These are phyloP conservation scores for Anas platyrhynchos DNA, from an alignment of 2,113 vertebrate species.

Conservation along the genomic window DNA sequence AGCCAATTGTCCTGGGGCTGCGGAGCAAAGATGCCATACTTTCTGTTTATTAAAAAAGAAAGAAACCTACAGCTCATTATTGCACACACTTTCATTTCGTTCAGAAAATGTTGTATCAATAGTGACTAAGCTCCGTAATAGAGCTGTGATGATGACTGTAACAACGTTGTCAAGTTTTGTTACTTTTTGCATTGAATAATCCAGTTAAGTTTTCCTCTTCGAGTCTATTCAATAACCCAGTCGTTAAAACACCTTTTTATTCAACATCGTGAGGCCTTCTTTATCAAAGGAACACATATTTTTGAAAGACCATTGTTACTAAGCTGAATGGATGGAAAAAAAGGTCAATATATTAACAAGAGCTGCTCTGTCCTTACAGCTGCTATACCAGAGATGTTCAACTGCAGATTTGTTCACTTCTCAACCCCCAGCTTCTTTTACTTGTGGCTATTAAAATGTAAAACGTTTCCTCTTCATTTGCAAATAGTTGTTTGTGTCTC, in stretches of 20 bases:
- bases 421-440: neutral
- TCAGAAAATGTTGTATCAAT: conserved; percentile 6
- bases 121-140: neutral
- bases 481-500: neutral
- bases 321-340: neutral
- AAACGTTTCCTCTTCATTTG: neutral
- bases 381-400: neutral
- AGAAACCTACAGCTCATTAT: neutral
- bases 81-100: neutral
- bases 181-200: neutral
- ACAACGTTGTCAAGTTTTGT: neutral
- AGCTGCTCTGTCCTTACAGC: neutral
- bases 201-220: neutral
- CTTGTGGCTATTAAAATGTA: neutral
- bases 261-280: neutral
- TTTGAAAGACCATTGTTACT: neutral
- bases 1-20: neutral
- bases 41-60: neutral
- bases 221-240: neutral
- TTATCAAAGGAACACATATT: neutral
- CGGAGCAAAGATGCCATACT: neutral
- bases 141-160: neutral
- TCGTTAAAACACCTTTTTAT: neutral
- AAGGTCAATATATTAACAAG: neutral
- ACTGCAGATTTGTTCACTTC: neutral